Evolutionary conservation across 2,113 vertebrate species (phyloP), one percentile per base, ranked within the genome.

Genomic region (Cephalophus harveyi): DNA sequence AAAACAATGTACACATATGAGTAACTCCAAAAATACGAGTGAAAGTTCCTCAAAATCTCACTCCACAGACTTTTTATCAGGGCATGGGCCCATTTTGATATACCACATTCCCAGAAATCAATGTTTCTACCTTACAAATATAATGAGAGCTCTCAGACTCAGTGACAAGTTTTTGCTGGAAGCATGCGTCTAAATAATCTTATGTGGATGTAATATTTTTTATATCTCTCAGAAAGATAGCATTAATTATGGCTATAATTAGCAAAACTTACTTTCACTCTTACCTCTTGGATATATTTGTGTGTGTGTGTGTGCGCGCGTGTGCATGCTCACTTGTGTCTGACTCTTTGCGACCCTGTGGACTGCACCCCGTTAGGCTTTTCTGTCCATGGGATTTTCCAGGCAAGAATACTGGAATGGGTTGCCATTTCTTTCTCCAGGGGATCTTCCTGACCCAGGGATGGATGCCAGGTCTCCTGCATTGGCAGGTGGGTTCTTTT

Each of bases 131-230:
- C 50, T 82, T 95, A 93, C 16, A 94, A 89, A 78, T 64, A n/a
- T 81, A 74, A 60, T 89, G 40, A 87, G 60, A 91, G 71, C 27
- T 40, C 43, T 87, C 27, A 89, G 67, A 89, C 27, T 94, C 46
- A 71, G n/a, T 93, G 87, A 91, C 59, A 94, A 89, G 30, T 82
- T 97, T 97, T 96, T 96, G 59, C 30, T 40, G 57, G 96, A 91
- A 88, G 19, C 16, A 27, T 76, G 19, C 3, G 60, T 93, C 40
- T 94, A 87, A 93, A 90, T 92, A 93, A 86, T 55, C 40, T 90
- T 76, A 94, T 48, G 16, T 40, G 30, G 23, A n/a, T 93, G 30
- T 83, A 95, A 78, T 55, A 19, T 19, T 71, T 54, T 95, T 91
- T 79, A 46, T 93, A 67, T 79, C 27, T 71, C 67, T 74, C 36